Percentiles rank a stretch among this genome's conserved stretches.
phyloP scores from a whole-genome alignment of 2,888 invertebrate genomes.

The Cheilosia pagana region DNA sequence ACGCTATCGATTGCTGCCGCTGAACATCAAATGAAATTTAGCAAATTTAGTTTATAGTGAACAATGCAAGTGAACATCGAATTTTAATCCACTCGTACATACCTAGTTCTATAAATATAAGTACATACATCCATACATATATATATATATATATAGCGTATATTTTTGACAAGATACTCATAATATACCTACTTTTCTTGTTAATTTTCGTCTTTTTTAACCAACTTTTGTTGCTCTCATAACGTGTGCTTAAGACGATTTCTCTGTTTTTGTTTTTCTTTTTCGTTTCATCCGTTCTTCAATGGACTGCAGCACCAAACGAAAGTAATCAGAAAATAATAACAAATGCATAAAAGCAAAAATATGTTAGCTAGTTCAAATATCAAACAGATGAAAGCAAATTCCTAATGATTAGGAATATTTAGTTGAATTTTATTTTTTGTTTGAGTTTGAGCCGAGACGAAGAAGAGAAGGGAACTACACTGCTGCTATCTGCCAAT shows the following conservation, averaged over 20 bases:
- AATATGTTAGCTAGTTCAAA: conserved; percentile 74
- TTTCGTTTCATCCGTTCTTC: conserved; percentile 9
- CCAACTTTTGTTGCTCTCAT: background rate
- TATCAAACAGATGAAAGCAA: conserved; percentile 67
- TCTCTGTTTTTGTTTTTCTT: conserved; percentile 51
- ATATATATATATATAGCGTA: conserved; percentile 22
- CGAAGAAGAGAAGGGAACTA: conserved; percentile 23
- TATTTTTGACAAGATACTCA: conserved; percentile 66
- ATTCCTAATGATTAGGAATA: conserved; percentile 74
- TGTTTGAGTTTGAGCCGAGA: conserved; percentile 70
- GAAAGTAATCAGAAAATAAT: conserved; percentile 33
- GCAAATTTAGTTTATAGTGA: conserved; percentile 70
- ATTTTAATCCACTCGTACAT: conserved; percentile 66
- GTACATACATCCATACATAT: conserved; percentile 19
- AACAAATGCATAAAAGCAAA: conserved; percentile 67
- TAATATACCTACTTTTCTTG: conserved; percentile 29
- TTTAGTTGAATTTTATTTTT: conserved; percentile 72
- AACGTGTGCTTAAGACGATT: conserved; percentile 49
- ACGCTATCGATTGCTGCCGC: conserved; percentile 59
- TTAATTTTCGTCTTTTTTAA: conserved; percentile 13
- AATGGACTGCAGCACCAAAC: conserved; percentile 37
- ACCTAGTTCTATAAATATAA: conserved; percentile 52
- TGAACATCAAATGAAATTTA: conserved; percentile 62
- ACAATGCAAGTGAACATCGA: conserved; percentile 71
- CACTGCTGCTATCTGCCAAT: conserved; percentile 51